A percentile compares a stretch with the other conserved stretches of the same genome.
phyloP scores from a whole-genome alignment of 2,113 vertebrate genomes.

The Meriones unguiculatus region DNA sequence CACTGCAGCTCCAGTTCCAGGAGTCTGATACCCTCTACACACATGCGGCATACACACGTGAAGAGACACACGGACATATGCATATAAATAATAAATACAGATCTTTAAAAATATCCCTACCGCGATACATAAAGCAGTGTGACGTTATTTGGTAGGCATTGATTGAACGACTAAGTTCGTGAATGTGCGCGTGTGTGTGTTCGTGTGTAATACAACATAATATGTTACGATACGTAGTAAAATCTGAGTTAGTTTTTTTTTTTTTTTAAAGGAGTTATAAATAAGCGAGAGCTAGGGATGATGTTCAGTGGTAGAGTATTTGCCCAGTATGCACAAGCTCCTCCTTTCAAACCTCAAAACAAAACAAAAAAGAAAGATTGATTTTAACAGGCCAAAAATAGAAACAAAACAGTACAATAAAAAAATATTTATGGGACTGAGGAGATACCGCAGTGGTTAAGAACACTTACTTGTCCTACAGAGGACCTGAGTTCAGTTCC shows the following conservation, averaged over 20 bases:
- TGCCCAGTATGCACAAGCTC: neutral
- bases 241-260: neutral
- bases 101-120: neutral
- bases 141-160: neutral
- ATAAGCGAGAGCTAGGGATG: neutral
- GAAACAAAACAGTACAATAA: neutral
- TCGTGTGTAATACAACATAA: neutral
- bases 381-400: neutral
- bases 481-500: neutral
- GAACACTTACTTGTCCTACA: neutral
- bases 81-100: neutral
- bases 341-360: neutral
- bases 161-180: neutral
- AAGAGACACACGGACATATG: too few relatives aligned
- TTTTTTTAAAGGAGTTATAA: neutral
- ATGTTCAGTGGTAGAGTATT: neutral
- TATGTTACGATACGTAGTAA: neutral
- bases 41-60: too few relatives aligned
- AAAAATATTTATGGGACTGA: neutral
- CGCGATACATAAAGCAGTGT: neutral
- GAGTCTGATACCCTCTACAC: too few relatives aligned
- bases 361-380: neutral
- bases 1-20: too few relatives aligned
- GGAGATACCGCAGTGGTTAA: neutral
- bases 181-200: neutral